Conservation (phyloP, 2,113 vertebrate genomes). For the Cebus imitator region DNA sequence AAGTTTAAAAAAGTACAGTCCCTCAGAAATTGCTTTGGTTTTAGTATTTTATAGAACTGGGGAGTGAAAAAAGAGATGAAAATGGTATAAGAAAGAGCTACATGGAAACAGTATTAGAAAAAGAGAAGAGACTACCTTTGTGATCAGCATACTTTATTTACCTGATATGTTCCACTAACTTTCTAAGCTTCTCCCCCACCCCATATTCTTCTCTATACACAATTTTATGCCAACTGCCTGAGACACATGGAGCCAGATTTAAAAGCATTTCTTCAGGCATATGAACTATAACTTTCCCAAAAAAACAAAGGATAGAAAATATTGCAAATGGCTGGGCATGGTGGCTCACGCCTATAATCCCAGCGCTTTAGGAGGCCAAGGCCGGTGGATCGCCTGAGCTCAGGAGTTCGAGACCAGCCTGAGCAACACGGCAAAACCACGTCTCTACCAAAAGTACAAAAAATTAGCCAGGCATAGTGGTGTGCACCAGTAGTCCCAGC, state of each 20-base stretch:
- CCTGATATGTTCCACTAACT: slow-evolving; percentile 2
- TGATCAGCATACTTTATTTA: slow-evolving; percentile 55
- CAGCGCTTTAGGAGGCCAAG: no score
- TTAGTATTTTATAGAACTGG: neutral
- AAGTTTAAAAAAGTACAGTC: neutral
- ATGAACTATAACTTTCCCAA: neutral
- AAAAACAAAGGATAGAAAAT: neutral
- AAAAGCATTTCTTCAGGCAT: slow-evolving; percentile 14
- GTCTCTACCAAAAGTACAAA: no score
- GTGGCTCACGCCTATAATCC: no score
- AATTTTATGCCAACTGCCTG: neutral
- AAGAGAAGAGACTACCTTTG: slow-evolving; percentile 33
- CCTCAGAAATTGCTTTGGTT: slow-evolving; percentile 11
- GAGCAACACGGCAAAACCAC: no score
- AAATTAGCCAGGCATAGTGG: no score
- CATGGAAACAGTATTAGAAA: neutral
- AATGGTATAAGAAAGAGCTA: neutral
- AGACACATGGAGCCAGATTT: neutral
- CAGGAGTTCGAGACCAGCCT: no score
- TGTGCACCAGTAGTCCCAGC: no score
- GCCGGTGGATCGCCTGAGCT: no score
- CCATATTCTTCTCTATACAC: neutral
- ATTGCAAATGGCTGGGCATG: no score
- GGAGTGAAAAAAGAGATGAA: neutral
- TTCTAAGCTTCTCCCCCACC: neutral